Base-by-base conservation (phyloP, 1,140 invertebrate species). In the Notospermus geniculatus region DNA sequence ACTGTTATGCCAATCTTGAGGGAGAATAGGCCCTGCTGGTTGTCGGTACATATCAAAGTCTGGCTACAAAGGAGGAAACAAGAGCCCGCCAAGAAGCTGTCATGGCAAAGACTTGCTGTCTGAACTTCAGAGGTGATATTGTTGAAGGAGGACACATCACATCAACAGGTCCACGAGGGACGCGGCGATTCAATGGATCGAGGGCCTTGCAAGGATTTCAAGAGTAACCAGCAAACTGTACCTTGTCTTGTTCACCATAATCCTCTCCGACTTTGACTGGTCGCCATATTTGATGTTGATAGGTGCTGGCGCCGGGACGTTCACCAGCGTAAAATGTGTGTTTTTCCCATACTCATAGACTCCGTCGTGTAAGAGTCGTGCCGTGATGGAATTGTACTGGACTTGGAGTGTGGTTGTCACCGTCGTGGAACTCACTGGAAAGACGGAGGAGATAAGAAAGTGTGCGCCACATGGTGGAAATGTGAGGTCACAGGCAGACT, bases 351-450 rank as follows among this genome's bases (percentile, higher is more conserved):
- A 50, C n/a, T 23, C 25, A 50, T 50, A 50, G 5, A 4, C 25
- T 19, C 4, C 46, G n/a, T 50, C 4, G 46, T 50, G 46, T 5
- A 50, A n/a, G 5, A 50, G 46, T 7, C 46, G 46, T n/a, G 25
- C 9, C 4, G n/a, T n/a, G n/a, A n/a, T 5, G 4, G 46, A 23
- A 19, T 5, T 50, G 46, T 19, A 7, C 4, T 7, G 5, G n/a
- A 50, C 46, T 5, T 50, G 4, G 25, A 50, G n/a, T n/a, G 9
- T 9, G 4, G 19, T 5, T 50, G 9, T 9, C 9, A n/a, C 46
- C n/a, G 46, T 7, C 9, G 19, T 5, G 4, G 46, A 50, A 50
- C 46, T 50, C 46, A 50, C 46, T 50, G 46, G n/a, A 50, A 50
- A 50, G n/a, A 19, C n/a, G n/a, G n/a, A 50, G n/a, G n/a, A 50